These are phyloP conservation scores for Aphrophora alni DNA, from an alignment of 2,888 invertebrate species.

Conservation along the genomic window DNA sequence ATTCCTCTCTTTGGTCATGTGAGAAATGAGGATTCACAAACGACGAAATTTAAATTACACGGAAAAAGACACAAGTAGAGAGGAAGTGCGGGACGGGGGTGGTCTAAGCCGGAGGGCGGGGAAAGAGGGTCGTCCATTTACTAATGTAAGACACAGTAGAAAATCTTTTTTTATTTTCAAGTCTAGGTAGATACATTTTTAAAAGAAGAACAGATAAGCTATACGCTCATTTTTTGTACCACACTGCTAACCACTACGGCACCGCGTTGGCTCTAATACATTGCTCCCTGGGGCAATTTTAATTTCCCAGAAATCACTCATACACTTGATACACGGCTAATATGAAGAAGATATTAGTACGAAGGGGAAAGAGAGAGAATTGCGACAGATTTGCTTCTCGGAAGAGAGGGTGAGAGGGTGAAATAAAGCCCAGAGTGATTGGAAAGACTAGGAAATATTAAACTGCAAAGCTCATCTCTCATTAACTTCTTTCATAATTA, in stretches of 20 bases:
- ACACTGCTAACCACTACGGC: background rate
- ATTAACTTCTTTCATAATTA: background rate
- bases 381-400: background rate
- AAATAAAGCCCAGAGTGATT: slow-evolving; percentile 29
- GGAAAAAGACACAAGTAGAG: background rate
- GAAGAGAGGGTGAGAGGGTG: slow-evolving; percentile 11
- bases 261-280: slow-evolving; percentile 39
- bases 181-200: slow-evolving; percentile 42
- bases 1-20: slow-evolving; percentile 9
- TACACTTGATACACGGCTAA: slow-evolving; percentile 42
- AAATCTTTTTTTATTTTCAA: slow-evolving; percentile 22
- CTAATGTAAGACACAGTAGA: slow-evolving; percentile 29
- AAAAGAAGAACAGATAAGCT: slow-evolving; percentile 41
- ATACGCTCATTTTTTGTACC: slow-evolving; percentile 25
- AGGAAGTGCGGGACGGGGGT: background rate
- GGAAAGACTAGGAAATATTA: slow-evolving; percentile 6
- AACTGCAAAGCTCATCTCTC: background rate
- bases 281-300: slow-evolving; percentile 48
- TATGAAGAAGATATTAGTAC: slow-evolving; percentile 43
- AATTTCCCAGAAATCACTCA: slow-evolving; percentile 50
- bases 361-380: slow-evolving; percentile 8
- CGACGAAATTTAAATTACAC: background rate
- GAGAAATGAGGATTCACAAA: background rate
- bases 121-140: slow-evolving; percentile 11
- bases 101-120: background rate